Base-by-base conservation (phyloP, 2,797 vertebrate genomes). In the Halcyon smyrnensis region DNA sequence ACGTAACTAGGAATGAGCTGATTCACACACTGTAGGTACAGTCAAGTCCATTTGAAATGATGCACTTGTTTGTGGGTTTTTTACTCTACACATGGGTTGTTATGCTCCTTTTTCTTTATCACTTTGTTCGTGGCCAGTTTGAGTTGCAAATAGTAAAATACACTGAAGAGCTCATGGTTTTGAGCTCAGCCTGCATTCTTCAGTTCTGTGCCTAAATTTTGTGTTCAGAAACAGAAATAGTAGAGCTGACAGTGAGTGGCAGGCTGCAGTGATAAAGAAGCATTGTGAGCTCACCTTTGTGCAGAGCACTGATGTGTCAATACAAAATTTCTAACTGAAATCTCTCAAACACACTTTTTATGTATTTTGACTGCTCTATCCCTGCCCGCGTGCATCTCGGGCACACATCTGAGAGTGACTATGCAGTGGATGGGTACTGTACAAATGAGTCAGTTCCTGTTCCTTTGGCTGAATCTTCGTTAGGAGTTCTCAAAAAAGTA, bases 381-480 rank as follows among this genome's bases (percentile, higher is more conserved):
- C 93, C 93, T 97, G 94, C 86, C 89, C 81, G 62, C n/a, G 13
- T 96, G 84, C 71, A 75, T 91, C 84, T 97, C 8, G 7, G 93
- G 96, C 97, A 96, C 94, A 82, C 96, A 93, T 97, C 98, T 96
- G 98, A 98, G 98, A 97, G 98, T 92, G 95, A 98, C 98, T 97
- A 96, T 98, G 97, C 97, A 97, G 98, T 98, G 97, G 98, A 94
- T 97, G 96, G 98, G 97, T 96, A 94, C 97, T 97, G 97, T 97
- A 96, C 93, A 98, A 98, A 99, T 99, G 98, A 99, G 98, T 99
- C 99, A 99, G 99, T 99, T 99, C 99, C 99, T 99, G 95, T 97
- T 97, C 98, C 98, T 98, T 97, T 97, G 98, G 97, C 97, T 97
- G 96, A 97, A 98, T 98, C 98, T 98, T 97, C 97, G 98, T 99